Evolutionary conservation across 1,140 invertebrate genomes (phyloP).

Genomic region (Leguminivora glycinivorella): DNA sequence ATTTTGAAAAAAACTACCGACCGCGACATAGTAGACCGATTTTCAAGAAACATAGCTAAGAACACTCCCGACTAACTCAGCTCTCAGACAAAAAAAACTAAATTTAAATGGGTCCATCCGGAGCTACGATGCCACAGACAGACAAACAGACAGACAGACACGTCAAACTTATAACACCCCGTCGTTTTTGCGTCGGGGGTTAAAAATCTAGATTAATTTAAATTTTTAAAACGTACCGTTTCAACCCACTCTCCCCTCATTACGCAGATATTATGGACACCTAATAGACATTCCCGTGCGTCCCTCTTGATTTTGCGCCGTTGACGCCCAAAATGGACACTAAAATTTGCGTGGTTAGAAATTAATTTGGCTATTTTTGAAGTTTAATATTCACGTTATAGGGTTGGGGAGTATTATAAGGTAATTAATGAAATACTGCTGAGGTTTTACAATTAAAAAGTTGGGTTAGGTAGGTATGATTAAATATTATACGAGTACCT

Average conservation of each 20-base stretch:
- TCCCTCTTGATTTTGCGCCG: slow-evolving; percentile 41
- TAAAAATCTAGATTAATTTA: not conserved
- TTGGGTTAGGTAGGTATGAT: not conserved
- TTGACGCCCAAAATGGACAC: slow-evolving; percentile 40
- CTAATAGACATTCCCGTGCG: slow-evolving; percentile 47
- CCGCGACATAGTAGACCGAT: too few relatives aligned
- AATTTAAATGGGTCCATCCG: too few relatives aligned
- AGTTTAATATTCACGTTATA: slow-evolving; percentile 24
- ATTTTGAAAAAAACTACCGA: too few relatives aligned
- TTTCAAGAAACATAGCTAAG: too few relatives aligned
- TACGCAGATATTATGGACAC: slow-evolving; percentile 44
- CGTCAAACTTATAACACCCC: too few relatives aligned
- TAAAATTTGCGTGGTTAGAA: slow-evolving; percentile 31
- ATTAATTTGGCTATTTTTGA: slow-evolving; percentile 22
- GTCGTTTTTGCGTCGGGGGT: too few relatives aligned
- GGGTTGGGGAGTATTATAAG: not conserved
- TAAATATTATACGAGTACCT: too few relatives aligned
- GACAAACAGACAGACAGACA: too few relatives aligned
- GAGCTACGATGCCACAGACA: too few relatives aligned
- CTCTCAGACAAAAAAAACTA: too few relatives aligned
- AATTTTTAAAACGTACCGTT: slow-evolving; percentile 35
- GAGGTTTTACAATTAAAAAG: not conserved
- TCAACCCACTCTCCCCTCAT: slow-evolving; percentile 46
- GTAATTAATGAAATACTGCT: not conserved
- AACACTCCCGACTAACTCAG: too few relatives aligned